A percentile compares a stretch with the other conserved stretches of the same genome.
Conservation (phyloP, 1,140 invertebrate species). For the Acromyrmex echinatior region DNA sequence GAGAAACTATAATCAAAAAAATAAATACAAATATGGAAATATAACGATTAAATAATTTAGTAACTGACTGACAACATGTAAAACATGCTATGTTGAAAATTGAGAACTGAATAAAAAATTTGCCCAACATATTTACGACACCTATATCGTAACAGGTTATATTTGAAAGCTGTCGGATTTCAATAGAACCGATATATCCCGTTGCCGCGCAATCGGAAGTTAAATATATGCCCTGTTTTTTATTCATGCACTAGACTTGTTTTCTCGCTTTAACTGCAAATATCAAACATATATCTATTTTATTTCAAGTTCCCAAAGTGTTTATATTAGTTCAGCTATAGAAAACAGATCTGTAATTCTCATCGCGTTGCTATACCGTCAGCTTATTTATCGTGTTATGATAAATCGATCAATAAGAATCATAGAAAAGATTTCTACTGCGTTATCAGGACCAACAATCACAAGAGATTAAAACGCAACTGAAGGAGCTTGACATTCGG, state of each 20-base stretch:
- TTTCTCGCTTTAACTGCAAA: no score
- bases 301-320: no score
- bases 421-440: background rate
- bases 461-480: constrained; percentile 5
- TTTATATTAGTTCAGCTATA: no score
- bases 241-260: no score
- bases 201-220: constrained; percentile 22
- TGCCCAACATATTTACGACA: constrained; percentile 37
- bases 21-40: background rate
- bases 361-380: background rate
- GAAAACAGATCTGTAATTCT: background rate
- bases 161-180: constrained; percentile 37
- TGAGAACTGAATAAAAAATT: constrained; percentile 21
- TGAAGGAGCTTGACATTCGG: background rate
- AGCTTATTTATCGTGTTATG: background rate
- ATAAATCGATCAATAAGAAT: constrained; percentile 24
- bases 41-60: background rate
- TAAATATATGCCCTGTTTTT: constrained; percentile 17
- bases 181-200: background rate
- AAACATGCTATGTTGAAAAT: background rate
- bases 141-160: constrained; percentile 23
- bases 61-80: background rate
- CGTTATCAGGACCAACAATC: background rate
- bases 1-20: background rate
- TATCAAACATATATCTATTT: no score